Conservation (phyloP, 2,888 invertebrate genomes). For the Pachliopta kotzebuea region DNA sequence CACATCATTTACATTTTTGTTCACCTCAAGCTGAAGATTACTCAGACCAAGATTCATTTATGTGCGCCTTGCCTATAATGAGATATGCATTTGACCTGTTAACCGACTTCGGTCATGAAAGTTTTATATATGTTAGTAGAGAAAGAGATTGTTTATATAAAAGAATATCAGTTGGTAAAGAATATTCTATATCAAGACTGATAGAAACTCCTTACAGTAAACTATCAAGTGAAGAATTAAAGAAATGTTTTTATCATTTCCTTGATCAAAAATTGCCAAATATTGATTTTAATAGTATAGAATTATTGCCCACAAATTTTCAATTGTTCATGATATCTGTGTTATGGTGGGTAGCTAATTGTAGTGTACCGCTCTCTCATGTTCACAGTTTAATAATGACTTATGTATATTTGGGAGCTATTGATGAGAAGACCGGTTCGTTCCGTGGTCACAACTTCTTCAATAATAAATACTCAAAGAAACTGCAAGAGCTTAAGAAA, state of each 20-base stretch:
- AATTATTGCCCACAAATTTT: slow-evolving; percentile 78
- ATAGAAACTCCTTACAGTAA: slow-evolving; percentile 47
- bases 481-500: slow-evolving; percentile 55
- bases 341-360: slow-evolving; percentile 80
- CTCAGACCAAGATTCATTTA: slow-evolving; percentile 78
- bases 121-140: slow-evolving; percentile 60
- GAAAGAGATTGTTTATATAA: slow-evolving; percentile 54
- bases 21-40: slow-evolving; percentile 87
- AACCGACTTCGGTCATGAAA: slow-evolving; percentile 60
- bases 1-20: slow-evolving; percentile 83
- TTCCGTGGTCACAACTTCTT: slow-evolving; percentile 73
- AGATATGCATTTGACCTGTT: slow-evolving; percentile 78
- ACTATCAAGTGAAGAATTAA: slow-evolving; percentile 49
- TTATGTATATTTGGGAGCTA: slow-evolving; percentile 77
- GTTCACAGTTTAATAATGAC: slow-evolving; percentile 81
- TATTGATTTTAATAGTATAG: slow-evolving; percentile 54
- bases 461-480: slow-evolving; percentile 63
- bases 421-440: slow-evolving; percentile 80
- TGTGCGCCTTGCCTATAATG: slow-evolving; percentile 82
- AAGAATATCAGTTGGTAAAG: slow-evolving; percentile 48
- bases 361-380: slow-evolving; percentile 64
- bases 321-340: slow-evolving; percentile 79
- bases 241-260: slow-evolving; percentile 68
- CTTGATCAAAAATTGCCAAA: slow-evolving; percentile 63
- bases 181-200: slow-evolving; percentile 46